These are phyloP conservation scores for Pangasius sanitwongsei DNA, from an alignment of 2,797 vertebrate genomes.

Conservation along the genomic window DNA sequence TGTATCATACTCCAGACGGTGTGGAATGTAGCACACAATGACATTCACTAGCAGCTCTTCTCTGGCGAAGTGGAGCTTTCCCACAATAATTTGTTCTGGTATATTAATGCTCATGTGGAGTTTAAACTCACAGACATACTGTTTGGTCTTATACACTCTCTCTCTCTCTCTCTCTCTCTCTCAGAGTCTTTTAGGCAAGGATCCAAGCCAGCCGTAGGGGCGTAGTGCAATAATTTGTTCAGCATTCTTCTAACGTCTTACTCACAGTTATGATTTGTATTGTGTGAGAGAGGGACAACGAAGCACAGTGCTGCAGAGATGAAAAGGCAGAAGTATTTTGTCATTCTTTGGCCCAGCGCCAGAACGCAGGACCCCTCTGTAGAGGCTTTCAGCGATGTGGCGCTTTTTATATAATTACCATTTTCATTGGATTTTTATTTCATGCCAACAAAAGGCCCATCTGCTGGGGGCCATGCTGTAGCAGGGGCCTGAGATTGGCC, in stretches of 20 bases:
- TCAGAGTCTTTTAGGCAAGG: constrained; percentile 49
- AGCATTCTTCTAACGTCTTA: constrained; percentile 63
- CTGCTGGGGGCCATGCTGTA: constrained; percentile 74
- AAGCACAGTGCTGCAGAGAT: constrained; percentile 51
- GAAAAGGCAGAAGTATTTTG: constrained; percentile 67
- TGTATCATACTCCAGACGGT: constrained; percentile 77
- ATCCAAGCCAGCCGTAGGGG: constrained; percentile 55
- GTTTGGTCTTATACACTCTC: constrained; percentile 32
- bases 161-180: constrained; percentile 21
- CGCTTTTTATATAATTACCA: constrained; percentile 80
- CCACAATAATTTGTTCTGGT: constrained; percentile 54
- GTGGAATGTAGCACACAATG: constrained; percentile 44
- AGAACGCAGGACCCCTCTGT: constrained; percentile 62
- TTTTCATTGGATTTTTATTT: constrained; percentile 88
- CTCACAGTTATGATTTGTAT: constrained; percentile 61
- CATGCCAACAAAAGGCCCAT: constrained; percentile 78
- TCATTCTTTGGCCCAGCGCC: constrained; percentile 68
- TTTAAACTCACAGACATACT: constrained; percentile 53
- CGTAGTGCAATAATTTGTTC: constrained; percentile 61
- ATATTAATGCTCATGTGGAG: constrained; percentile 58
- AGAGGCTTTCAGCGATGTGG: constrained; percentile 67
- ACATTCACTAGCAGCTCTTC: constrained; percentile 39
- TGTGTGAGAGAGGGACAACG: constrained; percentile 34
- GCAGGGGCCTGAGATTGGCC: constrained; percentile 68
- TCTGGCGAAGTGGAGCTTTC: constrained; percentile 49